These are phyloP conservation scores for Malurus elegans DNA, from an alignment of 2,113 vertebrate species.

Conservation along the genomic window DNA sequence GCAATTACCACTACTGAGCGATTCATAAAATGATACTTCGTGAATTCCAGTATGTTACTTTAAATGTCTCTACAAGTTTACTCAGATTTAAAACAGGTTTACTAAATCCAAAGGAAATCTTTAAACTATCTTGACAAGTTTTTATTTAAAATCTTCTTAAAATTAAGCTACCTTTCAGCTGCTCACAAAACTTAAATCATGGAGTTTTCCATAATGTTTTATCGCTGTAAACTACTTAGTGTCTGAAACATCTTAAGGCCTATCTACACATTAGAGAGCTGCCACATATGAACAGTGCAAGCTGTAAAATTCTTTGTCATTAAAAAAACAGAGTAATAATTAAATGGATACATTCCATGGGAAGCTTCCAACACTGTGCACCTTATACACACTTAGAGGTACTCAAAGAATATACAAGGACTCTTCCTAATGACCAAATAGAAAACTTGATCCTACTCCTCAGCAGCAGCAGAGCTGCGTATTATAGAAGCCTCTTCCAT, in stretches of 20 bases:
- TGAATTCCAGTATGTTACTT: background rate
- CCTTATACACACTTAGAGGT: background rate
- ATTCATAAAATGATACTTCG: accelerated
- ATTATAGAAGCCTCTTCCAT: background rate
- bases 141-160: background rate
- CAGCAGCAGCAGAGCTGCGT: background rate
- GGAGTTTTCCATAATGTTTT: background rate
- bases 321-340: background rate
- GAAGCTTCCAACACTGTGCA: background rate
- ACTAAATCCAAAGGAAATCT: background rate
- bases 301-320: background rate
- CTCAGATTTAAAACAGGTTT: background rate
- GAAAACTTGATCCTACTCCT: background rate
- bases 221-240: background rate
- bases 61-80: background rate
- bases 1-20: background rate
- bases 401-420: background rate
- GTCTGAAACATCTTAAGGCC: background rate
- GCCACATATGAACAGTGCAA: background rate
- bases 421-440: background rate
- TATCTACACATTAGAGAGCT: background rate
- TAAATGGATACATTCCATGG: background rate
- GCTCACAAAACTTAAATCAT: background rate
- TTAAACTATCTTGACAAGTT: background rate
- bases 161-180: background rate